phyloP scores from a whole-genome alignment of 2,797 vertebrate genomes.

The Sparus aurata region DNA sequence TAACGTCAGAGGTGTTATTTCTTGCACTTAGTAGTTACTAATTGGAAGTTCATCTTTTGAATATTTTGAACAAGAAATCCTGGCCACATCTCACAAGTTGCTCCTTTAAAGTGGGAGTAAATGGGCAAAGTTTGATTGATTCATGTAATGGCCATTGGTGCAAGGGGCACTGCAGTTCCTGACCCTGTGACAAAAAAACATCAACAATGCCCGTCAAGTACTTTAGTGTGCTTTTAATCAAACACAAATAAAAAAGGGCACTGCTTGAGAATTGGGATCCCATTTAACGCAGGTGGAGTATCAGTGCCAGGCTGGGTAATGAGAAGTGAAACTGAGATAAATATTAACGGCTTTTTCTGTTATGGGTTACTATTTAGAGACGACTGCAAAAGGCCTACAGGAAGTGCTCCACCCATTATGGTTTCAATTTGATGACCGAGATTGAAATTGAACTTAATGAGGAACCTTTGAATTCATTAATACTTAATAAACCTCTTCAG shows the following conservation, averaged over 20 bases:
- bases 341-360: not conserved
- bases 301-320: not conserved
- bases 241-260: rapidly evolving
- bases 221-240: not conserved
- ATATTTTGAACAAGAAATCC: too few species aligned
- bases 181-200: not conserved
- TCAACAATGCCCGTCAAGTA: too few species aligned
- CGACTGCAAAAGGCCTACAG: not conserved
- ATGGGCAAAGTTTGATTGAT: not conserved
- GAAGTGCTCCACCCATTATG: not conserved
- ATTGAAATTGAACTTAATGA: not conserved
- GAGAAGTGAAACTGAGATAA: slow-evolving; percentile 30
- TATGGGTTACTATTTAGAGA: not conserved
- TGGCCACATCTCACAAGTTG: too few species aligned
- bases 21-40: too few species aligned
- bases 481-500: not conserved
- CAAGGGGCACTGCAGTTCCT: not conserved
- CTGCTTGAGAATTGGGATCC: not conserved
- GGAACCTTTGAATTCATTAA: too few species aligned
- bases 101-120: not conserved
- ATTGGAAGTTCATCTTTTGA: too few species aligned
- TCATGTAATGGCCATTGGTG: not conserved
- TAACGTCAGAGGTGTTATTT: too few species aligned
- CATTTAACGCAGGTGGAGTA: not conserved
- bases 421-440: not conserved